Conservation (phyloP, 2,888 invertebrate species). For the Paralinhomoeus sp. region DNA sequence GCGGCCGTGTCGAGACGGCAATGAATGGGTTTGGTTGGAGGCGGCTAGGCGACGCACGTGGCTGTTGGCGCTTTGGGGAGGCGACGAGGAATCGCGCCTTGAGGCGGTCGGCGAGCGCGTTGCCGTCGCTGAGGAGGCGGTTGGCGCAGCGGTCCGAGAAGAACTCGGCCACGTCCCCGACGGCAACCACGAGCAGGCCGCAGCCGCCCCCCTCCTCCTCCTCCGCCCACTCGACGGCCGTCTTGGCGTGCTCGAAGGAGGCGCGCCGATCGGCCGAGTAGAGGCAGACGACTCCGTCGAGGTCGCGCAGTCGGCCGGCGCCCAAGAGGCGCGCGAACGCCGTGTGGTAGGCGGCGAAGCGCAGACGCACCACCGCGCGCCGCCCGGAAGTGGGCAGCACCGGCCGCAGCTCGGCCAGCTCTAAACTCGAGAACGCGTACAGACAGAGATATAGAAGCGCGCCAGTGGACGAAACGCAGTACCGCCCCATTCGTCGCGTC, state of each 20-base stretch:
- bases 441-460: too few species aligned
- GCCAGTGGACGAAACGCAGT: too few species aligned
- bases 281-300: slow-evolving; percentile 79
- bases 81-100: slow-evolving; percentile 78
- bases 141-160: slow-evolving; percentile 71
- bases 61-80: slow-evolving; percentile 55
- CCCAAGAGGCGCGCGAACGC: slow-evolving; percentile 33
- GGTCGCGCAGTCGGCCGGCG: slow-evolving; percentile 21
- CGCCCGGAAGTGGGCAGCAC: slow-evolving; percentile 53
- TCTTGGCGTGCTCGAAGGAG: slow-evolving; percentile 58
- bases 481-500: too few species aligned
- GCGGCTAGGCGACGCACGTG: slow-evolving; percentile 40
- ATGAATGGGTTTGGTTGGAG: too few species aligned
- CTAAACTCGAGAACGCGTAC: too few species aligned
- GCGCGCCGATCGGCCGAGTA: slow-evolving; percentile 85
- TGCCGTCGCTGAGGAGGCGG: slow-evolving; percentile 71
- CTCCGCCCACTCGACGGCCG: too few species aligned
- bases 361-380: slow-evolving; percentile 52
- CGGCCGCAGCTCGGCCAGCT: slow-evolving; percentile 67
- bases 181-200: slow-evolving; percentile 55
- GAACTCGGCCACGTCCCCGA: slow-evolving; percentile 60
- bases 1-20: neutral
- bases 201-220: too few species aligned
- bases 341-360: slow-evolving; percentile 77
- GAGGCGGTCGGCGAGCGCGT: slow-evolving; percentile 63